Evolutionary conservation across 1,140 invertebrate genomes (phyloP).

Genomic region (Nixonia krombeini): DNA sequence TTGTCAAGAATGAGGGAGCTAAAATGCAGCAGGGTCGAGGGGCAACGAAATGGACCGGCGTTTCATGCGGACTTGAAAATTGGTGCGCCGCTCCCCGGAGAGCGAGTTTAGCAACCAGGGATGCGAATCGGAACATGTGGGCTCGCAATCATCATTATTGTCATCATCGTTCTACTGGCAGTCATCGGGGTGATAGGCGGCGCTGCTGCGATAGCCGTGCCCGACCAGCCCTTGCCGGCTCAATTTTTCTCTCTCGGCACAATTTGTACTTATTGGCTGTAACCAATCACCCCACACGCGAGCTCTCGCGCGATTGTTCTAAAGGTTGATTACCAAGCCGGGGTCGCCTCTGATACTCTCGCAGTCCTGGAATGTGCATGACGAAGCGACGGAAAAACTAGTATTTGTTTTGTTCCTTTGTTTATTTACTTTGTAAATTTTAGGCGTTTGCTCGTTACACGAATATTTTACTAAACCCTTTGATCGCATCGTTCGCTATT

Average conservation of each 20-base stretch:
- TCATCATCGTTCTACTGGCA: conserved; percentile 11
- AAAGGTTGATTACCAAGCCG: conserved; percentile 30
- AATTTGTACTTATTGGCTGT: conserved; percentile 39
- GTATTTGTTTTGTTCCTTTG: no score
- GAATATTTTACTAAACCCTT: no score
- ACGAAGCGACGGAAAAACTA: conserved; percentile 1
- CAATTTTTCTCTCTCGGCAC: conserved; percentile 29
- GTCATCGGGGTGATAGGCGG: conserved; percentile 11
- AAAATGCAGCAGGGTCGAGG: conserved; percentile 32
- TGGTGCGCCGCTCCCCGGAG: conserved; percentile 49
- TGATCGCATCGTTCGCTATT: no score
- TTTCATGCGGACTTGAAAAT: conserved; percentile 58
- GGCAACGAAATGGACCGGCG: conserved; percentile 41
- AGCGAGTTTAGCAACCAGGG: conserved; percentile 34
- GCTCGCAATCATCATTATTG: conserved; percentile 59
- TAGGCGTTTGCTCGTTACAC: no score
- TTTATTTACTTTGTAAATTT: no score
- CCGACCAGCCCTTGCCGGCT: neutral
- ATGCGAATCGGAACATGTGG: conserved; percentile 59
- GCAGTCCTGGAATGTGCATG: conserved; percentile 9
- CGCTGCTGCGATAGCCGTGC: neutral
- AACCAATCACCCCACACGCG: conserved; percentile 29
- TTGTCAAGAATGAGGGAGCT: conserved; percentile 55
- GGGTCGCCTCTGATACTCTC: conserved; percentile 15
- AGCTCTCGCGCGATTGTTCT: conserved; percentile 34